Evolutionary conservation across 1,140 invertebrate genomes (phyloP).

Genomic region (Branchinecta lindahli): DNA sequence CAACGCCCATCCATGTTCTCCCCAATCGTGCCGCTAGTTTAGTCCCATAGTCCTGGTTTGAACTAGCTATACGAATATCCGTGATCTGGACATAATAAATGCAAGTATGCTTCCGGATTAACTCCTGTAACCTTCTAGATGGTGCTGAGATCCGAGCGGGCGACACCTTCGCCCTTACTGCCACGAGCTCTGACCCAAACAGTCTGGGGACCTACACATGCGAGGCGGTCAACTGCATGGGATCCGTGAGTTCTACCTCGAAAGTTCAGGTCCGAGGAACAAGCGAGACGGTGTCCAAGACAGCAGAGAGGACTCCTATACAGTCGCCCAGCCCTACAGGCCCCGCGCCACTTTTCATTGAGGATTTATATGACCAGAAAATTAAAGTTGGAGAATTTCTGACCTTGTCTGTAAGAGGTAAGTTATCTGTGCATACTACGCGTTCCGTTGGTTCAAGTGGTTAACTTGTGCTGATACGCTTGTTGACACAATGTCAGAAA

Average conservation of each 20-base stretch:
- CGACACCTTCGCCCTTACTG: conserved; percentile 66
- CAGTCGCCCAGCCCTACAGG: background rate
- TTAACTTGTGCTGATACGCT: too few species aligned
- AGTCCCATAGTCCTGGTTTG: too few species aligned
- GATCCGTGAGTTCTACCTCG: conserved; percentile 58
- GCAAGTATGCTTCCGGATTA: too few species aligned
- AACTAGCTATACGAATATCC: too few species aligned
- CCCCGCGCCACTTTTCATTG: conserved; percentile 43
- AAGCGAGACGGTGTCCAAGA: conserved; percentile 42
- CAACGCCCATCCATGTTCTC: too few species aligned
- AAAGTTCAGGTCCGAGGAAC: conserved; percentile 56
- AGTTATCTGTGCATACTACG: conserved; percentile 20
- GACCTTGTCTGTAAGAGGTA: conserved; percentile 53
- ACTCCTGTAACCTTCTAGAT: conserved; percentile 2
- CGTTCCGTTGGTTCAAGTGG: too few species aligned
- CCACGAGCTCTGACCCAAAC: conserved; percentile 58
- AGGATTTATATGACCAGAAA: conserved; percentile 49
- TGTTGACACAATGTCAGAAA: too few species aligned
- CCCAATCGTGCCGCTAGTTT: too few species aligned
- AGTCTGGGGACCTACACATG: conserved; percentile 69
- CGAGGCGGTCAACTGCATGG: conserved; percentile 73
- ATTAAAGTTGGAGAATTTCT: conserved; percentile 57
- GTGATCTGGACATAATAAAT: too few species aligned
- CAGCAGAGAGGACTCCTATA: conserved; percentile 33
- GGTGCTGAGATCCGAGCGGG: conserved; percentile 42